Percentiles rank a stretch among this genome's conserved stretches.
These are phyloP conservation scores for Bellardia bayeri DNA, from an alignment of 2,888 invertebrate species.

Conservation along the genomic window DNA sequence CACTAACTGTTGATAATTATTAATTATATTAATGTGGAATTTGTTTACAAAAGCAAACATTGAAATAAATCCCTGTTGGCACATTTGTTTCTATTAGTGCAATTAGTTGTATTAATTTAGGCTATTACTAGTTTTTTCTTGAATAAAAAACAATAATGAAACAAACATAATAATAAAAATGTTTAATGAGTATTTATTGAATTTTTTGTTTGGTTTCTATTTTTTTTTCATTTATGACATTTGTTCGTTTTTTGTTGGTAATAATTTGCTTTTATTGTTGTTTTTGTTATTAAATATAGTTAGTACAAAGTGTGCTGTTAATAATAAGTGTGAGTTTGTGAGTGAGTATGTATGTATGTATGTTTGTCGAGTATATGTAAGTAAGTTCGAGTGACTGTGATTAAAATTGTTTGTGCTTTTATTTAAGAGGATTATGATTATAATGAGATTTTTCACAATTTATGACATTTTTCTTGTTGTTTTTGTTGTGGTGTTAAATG, in stretches of 20 bases:
- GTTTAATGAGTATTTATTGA: conserved; percentile 56
- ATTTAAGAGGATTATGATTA: conserved; percentile 62
- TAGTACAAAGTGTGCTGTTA: conserved; percentile 4
- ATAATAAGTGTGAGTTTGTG: conserved; percentile 20
- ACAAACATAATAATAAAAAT: conserved; percentile 15
- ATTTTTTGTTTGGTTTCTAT: conserved; percentile 14
- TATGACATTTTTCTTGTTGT: conserved; percentile 20
- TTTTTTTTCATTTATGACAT: conserved; percentile 30
- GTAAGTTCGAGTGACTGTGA: conserved; percentile 2
- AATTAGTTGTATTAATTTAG: conserved; percentile 2
- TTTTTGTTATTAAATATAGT: conserved; percentile 26
- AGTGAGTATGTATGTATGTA: background rate
- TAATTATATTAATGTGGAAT: background rate
- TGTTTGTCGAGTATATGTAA: background rate
- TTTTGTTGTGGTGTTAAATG: conserved; percentile 34
- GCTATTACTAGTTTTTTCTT: background rate
- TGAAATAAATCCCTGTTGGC: background rate
- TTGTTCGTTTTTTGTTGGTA: conserved; percentile 3
- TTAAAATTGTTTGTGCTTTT: conserved; percentile 25
- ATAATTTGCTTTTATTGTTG: conserved; percentile 1
- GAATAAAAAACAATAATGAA: background rate
- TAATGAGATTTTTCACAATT: conserved; percentile 52
- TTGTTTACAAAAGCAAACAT: background rate
- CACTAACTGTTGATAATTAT: too few species aligned
- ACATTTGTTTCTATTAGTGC: conserved; percentile 15